These are phyloP conservation scores for Dryas iulia DNA, from an alignment of 1,140 invertebrate species.

Conservation along the genomic window DNA sequence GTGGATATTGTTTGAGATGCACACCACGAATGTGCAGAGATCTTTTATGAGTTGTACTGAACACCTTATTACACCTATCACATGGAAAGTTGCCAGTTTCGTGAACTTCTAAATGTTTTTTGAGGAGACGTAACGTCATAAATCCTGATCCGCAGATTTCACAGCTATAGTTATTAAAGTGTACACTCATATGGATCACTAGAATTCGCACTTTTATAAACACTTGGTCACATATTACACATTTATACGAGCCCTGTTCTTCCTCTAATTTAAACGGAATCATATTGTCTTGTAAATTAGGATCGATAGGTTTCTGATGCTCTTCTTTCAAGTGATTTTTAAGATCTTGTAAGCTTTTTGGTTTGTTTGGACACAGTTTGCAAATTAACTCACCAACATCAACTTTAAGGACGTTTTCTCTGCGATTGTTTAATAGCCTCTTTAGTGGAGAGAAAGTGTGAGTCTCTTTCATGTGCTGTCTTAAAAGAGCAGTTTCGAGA, in stretches of 20 bases:
- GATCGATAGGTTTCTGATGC: constrained; percentile 60
- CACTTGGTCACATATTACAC: constrained; percentile 80
- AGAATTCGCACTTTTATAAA: constrained; percentile 78
- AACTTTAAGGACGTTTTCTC: constrained; percentile 66
- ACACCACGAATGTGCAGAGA: constrained; percentile 63
- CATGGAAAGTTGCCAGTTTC: constrained; percentile 71
- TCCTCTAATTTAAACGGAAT: constrained; percentile 66
- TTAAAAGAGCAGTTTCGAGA: constrained; percentile 52
- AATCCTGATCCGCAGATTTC: constrained; percentile 80
- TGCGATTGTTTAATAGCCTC: constrained; percentile 59
- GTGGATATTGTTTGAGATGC: constrained; percentile 64
- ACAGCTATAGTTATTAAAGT: constrained; percentile 75
- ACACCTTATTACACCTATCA: constrained; percentile 61
- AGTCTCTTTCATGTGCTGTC: constrained; percentile 54
- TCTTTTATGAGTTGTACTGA: constrained; percentile 68
- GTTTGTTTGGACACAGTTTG: constrained; percentile 51
- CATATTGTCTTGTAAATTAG: constrained; percentile 63
- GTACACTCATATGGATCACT: constrained; percentile 72
- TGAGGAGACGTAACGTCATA: constrained; percentile 78
- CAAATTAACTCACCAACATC: constrained; percentile 60
- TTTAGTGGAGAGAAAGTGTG: constrained; percentile 60
- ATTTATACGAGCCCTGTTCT: constrained; percentile 58
- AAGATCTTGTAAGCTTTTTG: constrained; percentile 46
- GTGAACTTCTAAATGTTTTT: constrained; percentile 77
- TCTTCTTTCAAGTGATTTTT: constrained; percentile 60